A percentile compares a stretch with the other conserved stretches of the same genome.
Evolutionary conservation across 2,113 vertebrate genomes (phyloP).

Genomic region (Phoenicopterus ruber): DNA sequence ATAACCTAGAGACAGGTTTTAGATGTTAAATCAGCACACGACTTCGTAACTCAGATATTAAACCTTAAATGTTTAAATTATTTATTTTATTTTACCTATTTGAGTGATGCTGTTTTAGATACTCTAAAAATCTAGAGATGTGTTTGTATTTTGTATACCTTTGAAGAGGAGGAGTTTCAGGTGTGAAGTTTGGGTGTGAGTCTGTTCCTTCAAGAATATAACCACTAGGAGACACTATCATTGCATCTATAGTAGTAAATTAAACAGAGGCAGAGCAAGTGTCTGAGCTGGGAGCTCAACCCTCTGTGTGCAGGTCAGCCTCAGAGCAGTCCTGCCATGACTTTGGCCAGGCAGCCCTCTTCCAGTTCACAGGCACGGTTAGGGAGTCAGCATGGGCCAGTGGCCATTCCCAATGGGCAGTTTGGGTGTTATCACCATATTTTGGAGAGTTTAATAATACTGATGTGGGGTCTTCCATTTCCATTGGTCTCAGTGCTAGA

Average conservation of each 20-base stretch:
- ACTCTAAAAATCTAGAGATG: not conserved
- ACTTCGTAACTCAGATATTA: not conserved
- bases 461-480: not conserved
- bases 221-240: constrained; percentile 29
- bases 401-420: not conserved
- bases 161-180: not conserved
- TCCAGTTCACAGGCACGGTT: not conserved
- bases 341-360: not conserved
- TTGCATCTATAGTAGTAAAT: not conserved
- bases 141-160: not conserved
- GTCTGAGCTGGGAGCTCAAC: not conserved
- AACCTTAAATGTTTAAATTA: not conserved
- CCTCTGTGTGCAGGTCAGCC: not conserved
- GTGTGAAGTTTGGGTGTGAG: not conserved
- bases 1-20: not conserved
- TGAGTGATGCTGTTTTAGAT: not conserved
- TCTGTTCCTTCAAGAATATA: not conserved
- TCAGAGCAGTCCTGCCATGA: not conserved
- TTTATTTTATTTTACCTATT: not conserved
- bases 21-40: not conserved
- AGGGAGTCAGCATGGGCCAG: not conserved
- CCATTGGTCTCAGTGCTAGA: not conserved
- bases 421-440: accelerated
- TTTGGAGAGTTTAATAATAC: not conserved
- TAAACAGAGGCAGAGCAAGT: not conserved